phyloP scores from a whole-genome alignment of 2,888 invertebrate genomes.

The Scaptomyza cyrtandrae region DNA sequence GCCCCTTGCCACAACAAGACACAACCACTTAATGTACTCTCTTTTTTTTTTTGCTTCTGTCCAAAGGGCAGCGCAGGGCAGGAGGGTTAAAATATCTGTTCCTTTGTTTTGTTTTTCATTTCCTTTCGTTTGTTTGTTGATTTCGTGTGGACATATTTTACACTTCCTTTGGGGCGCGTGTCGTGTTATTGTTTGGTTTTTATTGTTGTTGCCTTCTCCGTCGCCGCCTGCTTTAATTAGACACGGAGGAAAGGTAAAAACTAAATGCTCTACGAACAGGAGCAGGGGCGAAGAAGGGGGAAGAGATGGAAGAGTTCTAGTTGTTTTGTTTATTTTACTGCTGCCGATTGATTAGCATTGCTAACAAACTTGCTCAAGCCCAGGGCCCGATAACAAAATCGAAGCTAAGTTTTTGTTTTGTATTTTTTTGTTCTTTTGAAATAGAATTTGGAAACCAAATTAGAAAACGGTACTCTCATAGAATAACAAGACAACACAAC shows the following conservation, averaged over 20 bases:
- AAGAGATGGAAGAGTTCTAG: no score
- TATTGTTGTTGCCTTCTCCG: constrained; percentile 17
- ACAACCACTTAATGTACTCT: constrained; percentile 11
- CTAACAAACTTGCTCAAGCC: constrained; percentile 27
- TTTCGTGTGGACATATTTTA: constrained; percentile 39
- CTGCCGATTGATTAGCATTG: constrained; percentile 51
- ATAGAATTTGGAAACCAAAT: constrained; percentile 53
- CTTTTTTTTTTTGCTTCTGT: neutral
- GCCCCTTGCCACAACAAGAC: neutral
- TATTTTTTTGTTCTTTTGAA: constrained; percentile 13
- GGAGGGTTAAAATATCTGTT: constrained; percentile 3
- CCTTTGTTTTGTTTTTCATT: constrained; percentile 13
- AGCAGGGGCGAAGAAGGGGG: neutral
- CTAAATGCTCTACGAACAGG: neutral
- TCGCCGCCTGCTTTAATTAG: constrained; percentile 44
- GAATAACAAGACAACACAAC: constrained; percentile 13
- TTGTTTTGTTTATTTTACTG: neutral
- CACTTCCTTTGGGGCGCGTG: constrained; percentile 16
- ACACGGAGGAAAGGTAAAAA: constrained; percentile 35
- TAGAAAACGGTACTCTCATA: constrained; percentile 50
- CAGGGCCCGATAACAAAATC: constrained; percentile 23
- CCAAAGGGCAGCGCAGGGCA: neutral
- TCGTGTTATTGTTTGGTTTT: constrained; percentile 6
- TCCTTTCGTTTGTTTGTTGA: constrained; percentile 18
- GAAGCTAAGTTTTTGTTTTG: constrained; percentile 1